Conservation (phyloP, 2,113 vertebrate species). For the Burhinus bistriatus region DNA sequence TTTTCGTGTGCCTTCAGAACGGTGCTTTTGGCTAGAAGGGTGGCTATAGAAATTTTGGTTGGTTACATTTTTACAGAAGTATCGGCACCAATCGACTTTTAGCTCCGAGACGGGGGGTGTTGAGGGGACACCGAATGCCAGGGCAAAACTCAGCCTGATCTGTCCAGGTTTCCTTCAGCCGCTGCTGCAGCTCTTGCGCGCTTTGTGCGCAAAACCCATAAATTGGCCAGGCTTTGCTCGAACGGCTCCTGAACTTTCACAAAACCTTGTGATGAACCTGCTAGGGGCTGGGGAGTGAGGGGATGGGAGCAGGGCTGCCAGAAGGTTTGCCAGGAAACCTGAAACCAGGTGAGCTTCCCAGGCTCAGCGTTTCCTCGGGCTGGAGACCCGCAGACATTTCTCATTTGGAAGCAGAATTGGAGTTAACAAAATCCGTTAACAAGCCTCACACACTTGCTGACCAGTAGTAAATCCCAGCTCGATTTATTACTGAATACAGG, state of each 20-base stretch:
- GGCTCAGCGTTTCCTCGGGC: neutral
- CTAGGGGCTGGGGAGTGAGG: neutral
- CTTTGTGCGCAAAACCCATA: constrained; percentile 2
- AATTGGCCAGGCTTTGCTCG: neutral
- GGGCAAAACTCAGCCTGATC: neutral
- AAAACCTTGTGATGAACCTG: constrained; percentile 54
- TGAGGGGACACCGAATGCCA: fast-evolving
- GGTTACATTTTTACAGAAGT: neutral
- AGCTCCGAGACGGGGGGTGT: neutral
- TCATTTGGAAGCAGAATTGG: neutral
- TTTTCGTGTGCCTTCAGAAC: neutral
- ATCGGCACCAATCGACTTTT: fast-evolving
- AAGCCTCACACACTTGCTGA: neutral
- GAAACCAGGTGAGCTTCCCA: constrained; percentile 3
- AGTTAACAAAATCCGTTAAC: neutral
- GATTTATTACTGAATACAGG: neutral
- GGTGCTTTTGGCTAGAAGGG: neutral
- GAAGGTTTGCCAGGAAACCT: neutral
- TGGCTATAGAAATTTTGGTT: neutral
- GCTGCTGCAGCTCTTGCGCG: neutral
- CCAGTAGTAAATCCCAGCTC: neutral
- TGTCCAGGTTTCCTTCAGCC: neutral
- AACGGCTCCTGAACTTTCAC: constrained; percentile 33
- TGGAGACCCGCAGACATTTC: neutral
- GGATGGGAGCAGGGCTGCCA: neutral